Base-by-base conservation (phyloP, 1,140 invertebrate species). In the Marisa cornuarietis region DNA sequence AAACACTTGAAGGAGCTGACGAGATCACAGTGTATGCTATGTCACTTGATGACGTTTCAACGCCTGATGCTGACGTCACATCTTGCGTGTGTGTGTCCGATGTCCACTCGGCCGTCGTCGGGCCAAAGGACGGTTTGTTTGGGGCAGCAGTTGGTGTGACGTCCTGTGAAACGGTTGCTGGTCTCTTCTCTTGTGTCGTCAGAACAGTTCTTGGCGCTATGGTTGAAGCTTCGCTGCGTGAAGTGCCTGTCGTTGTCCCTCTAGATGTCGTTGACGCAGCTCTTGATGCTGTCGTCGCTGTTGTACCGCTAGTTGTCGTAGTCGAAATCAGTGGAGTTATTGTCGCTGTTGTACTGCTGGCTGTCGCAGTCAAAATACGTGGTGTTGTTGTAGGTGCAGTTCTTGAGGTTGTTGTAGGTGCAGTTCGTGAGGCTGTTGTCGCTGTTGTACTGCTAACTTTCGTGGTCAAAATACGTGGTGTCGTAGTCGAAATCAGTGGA, bases 261-360 rank as follows among this genome's bases (percentile, higher is more conserved):
- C 51, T 66, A 77, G 72, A 77, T 31, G 71, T 74, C 3, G 78
- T 78, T 58, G 72, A 24, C 52, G 72, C 58, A 7, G 78, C 76
- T 58, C 71, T 65, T 58, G 72, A 62, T 58, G 72, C 54, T 31
- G 58, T 76, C 8, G 51, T 76, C 52, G 62, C 71, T 58, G 62
- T 79, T 18, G 78, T 76, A 63, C 71, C 76, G 24, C 5, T 79
- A 79, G 78, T 79, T 58, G 78, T 79, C 18, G 72, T 78, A 77
- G n/a, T n/a, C n/a, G 72, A 14, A 61, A 49, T 52, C 8, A 0
- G 2, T 77, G 31, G 76, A 6, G 78, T 77, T 58, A 0, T 58
- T 77, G 72, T 76, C 8, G 31, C 54, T 22, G 72, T 61, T 52
- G 72, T 77, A 58, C 24, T 58, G 76, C 9, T 58, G 9, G 72